phyloP scores from a whole-genome alignment of 23 tunicate genomes.

The Styela clava region DNA sequence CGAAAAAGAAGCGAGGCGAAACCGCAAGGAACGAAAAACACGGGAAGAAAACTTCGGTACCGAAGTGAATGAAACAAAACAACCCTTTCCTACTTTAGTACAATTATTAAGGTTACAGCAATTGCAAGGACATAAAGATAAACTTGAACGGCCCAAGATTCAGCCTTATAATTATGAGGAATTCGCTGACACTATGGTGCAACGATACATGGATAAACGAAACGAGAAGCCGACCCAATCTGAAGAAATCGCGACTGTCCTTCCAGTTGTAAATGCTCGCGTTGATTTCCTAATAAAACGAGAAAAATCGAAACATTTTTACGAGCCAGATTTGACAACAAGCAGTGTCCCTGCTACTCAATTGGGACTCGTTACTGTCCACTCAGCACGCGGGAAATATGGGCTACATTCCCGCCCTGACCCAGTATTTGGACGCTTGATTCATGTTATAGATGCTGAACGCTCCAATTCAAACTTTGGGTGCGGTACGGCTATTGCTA shows the following conservation, averaged over 20 bases:
- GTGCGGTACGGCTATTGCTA: slow-evolving; percentile 49
- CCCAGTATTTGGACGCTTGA: slow-evolving; percentile 42
- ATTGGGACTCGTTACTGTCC: not conserved
- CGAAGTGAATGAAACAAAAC: not conserved
- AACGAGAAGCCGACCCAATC: not conserved
- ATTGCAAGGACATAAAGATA: not conserved
- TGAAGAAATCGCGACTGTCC: not conserved
- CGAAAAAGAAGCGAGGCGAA: not conserved
- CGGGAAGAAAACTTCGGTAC: not conserved
- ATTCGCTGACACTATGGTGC: not conserved
- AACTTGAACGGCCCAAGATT: not conserved
- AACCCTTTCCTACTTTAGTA: not conserved
- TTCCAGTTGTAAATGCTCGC: not conserved
- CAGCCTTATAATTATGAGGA: not conserved
- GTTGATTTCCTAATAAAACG: not conserved
- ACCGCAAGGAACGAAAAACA: not conserved
- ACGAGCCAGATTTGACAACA: not conserved
- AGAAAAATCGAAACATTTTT: not conserved
- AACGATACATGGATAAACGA: too few relatives aligned
- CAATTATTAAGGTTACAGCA: not conserved
- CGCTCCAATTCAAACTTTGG: slow-evolving; percentile 44
- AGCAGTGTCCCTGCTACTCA: not conserved
- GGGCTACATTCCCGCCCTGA: slow-evolving; percentile 41
- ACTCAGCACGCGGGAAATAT: slow-evolving; percentile 31
- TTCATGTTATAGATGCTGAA: slow-evolving; percentile 62